These are phyloP conservation scores for Neolamprologus hecqui DNA, from an alignment of 2,113 vertebrate genomes.

Conservation along the genomic window DNA sequence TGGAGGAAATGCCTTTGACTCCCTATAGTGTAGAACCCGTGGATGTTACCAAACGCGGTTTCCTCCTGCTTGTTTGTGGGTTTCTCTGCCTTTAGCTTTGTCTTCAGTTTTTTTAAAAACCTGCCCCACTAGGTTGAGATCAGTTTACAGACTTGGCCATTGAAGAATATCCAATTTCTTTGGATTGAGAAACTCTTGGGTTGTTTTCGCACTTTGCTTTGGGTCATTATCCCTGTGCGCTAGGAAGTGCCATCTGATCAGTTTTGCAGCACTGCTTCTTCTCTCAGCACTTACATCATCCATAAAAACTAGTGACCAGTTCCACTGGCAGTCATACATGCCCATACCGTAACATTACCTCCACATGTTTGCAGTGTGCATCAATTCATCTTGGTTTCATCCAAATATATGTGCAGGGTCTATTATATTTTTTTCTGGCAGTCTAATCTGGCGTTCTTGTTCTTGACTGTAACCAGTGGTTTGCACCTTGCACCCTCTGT, in stretches of 20 bases:
- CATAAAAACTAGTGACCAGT: neutral
- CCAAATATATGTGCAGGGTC: neutral
- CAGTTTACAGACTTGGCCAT: neutral
- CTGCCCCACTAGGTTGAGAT: neutral
- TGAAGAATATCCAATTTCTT: neutral
- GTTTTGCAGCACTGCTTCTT: neutral
- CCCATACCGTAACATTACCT: neutral
- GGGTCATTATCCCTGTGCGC: neutral
- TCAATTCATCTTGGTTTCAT: neutral
- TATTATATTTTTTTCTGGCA: neutral
- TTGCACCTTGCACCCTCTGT: neutral
- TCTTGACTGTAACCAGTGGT: neutral
- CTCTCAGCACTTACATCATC: neutral
- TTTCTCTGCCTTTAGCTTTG: neutral
- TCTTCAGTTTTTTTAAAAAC: neutral
- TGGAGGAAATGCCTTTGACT: neutral
- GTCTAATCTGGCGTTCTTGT: neutral
- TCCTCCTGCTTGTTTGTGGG: neutral
- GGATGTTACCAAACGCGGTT: neutral
- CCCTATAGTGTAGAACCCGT: neutral
- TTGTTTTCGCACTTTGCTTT: neutral
- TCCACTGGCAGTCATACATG: neutral
- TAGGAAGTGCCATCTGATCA: neutral
- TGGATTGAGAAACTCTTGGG: neutral
- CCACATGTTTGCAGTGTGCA: neutral